Conservation (phyloP, 2,888 invertebrate genomes). For the Eupithecia vulgata region DNA sequence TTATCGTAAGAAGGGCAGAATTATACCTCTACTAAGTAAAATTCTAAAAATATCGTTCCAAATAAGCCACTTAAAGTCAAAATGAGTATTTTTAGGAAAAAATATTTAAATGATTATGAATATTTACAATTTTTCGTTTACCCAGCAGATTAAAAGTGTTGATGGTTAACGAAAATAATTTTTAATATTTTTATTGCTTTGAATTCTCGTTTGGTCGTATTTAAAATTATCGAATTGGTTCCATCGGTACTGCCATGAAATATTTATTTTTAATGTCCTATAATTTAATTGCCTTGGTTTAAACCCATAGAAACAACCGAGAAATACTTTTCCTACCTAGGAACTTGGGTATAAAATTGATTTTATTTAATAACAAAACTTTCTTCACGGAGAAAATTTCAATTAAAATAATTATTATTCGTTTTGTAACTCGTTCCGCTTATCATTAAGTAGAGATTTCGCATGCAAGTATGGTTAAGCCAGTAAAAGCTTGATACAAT, state of each 20-base stretch:
- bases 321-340: too few species aligned
- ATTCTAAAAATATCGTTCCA: slow-evolving; percentile 16
- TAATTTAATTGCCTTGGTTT: background rate
- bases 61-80: background rate
- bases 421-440: background rate
- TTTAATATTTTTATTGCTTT: background rate
- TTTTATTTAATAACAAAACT: too few species aligned
- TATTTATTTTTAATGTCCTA: background rate
- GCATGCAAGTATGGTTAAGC: background rate
- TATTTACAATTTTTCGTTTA: background rate
- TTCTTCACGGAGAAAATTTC: too few species aligned
- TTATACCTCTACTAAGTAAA: slow-evolving; percentile 15
- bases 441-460: background rate
- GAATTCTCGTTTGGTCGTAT: background rate
- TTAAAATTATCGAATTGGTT: background rate
- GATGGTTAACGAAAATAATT: background rate
- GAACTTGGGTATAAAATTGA: too few species aligned
- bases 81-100: background rate
- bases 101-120: background rate
- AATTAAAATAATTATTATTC: background rate
- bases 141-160: background rate
- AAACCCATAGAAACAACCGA: background rate
- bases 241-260: background rate
- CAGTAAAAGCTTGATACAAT: background rate
- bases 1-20: too few species aligned